Percentiles rank a stretch among this genome's conserved stretches.
phyloP scores from a whole-genome alignment of 2,797 vertebrate species.

The Alauda arvensis region DNA sequence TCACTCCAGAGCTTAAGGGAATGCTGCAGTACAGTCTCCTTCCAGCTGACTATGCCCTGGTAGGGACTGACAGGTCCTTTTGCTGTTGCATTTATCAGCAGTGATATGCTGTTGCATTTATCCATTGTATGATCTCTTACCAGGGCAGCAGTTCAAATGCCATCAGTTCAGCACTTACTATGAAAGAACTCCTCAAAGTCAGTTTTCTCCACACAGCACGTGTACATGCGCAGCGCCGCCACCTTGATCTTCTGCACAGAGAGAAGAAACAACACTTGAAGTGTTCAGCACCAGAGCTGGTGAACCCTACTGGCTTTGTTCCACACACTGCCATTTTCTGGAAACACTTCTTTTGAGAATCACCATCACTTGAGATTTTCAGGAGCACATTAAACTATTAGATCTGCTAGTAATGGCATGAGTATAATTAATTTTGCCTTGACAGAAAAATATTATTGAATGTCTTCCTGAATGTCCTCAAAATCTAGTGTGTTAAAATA shows the following conservation, averaged over 20 bases:
- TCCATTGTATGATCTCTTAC: not conserved
- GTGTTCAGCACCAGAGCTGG: not conserved
- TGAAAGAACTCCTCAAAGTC: conserved; percentile 95
- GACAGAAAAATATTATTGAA: not conserved
- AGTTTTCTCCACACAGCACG: conserved; percentile 93
- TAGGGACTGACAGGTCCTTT: not conserved
- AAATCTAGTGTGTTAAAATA: not conserved
- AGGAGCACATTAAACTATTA: not conserved
- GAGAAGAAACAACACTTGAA: conserved; percentile 36
- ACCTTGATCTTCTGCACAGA: conserved; percentile 92
- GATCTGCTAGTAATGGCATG: not conserved
- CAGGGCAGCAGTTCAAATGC: not conserved
- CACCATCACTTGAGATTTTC: not conserved
- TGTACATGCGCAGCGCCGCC: conserved; percentile 95
- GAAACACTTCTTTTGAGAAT: not conserved
- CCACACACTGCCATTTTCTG: not conserved
- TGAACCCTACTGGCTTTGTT: not conserved
- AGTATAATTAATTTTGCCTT: not conserved
- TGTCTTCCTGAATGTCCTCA: not conserved
- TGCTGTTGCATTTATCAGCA: not conserved
- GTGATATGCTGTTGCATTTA: not conserved
- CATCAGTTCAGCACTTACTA: conserved; percentile 76
- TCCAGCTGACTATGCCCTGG: not conserved
- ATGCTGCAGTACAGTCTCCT: not conserved
- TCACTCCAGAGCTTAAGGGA: not conserved